Evolutionary conservation across 2,888 invertebrate species (phyloP).

Genomic region (Argyresthia goedartella): DNA sequence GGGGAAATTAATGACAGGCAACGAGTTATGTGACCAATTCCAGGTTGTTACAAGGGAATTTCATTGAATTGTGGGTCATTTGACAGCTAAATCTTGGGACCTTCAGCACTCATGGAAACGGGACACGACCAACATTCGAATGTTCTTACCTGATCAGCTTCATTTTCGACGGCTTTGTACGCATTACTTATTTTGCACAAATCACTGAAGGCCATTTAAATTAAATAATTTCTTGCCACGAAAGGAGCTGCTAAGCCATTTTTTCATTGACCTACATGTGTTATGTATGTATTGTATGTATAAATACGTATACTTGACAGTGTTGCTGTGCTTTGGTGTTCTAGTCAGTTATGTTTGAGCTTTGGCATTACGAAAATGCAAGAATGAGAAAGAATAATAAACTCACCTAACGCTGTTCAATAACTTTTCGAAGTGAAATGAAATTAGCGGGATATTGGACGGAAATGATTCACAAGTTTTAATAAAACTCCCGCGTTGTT

Average conservation of each 20-base stretch:
- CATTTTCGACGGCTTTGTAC: slow-evolving; percentile 67
- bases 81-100: slow-evolving; percentile 48
- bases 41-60: slow-evolving; percentile 29
- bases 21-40: not conserved
- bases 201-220: slow-evolving; percentile 72
- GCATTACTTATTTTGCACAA: slow-evolving; percentile 66
- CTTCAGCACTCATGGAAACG: slow-evolving; percentile 47
- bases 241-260: slow-evolving; percentile 67
- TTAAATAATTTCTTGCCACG: slow-evolving; percentile 67
- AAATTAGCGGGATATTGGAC: not conserved
- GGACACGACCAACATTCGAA: slow-evolving; percentile 37
- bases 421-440: not conserved
- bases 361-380: not conserved
- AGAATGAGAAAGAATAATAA: not conserved
- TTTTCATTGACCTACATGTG: slow-evolving; percentile 71
- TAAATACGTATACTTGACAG: slow-evolving; percentile 53
- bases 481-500: not conserved
- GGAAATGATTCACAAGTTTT: not conserved
- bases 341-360: not conserved
- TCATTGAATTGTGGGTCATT: slow-evolving; percentile 58
- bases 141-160: slow-evolving; percentile 60
- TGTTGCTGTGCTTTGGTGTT: slow-evolving; percentile 41
- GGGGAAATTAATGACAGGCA: not conserved
- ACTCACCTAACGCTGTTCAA: not conserved
- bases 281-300: no score